Base-by-base conservation (phyloP, 2,113 vertebrate species). In the Elaphurus davidianus region DNA sequence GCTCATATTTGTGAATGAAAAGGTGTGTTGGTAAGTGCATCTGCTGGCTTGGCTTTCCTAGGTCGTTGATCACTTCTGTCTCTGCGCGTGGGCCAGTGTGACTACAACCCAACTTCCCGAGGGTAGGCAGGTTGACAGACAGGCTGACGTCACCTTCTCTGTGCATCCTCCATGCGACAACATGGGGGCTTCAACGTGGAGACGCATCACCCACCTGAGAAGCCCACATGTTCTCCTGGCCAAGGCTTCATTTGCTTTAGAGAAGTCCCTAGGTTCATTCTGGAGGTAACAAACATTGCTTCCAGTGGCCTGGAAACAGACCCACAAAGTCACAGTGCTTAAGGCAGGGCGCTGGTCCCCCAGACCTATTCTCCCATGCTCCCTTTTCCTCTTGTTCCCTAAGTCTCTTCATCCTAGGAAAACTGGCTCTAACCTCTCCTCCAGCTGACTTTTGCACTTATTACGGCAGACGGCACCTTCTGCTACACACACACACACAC, bases 201-300 rank as follows among this genome's bases (percentile, higher is more conserved):
- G 40, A 60, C 0, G 0, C 0, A 11, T 7, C 3, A 1, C 33
- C 13, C 25, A 8, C 9, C 14, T 9, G 3, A 30, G 5, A 4
- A 62, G 2, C 12, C 7, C 16, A n/a, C 1, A 4, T n/a, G 92
- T 50, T 78, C 27, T 40, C 23, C 64, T 28, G 74, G 45, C 6
- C 25, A 71, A n/a, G 76, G 8, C 25, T 62, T 33, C 17, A 78
- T 45, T 79, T 23, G 59, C 12, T 40, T 71, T 52, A 59, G 59
- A 23, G 33, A 19, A 60, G 28, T 90, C 11, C 33, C 7, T 11
- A 76, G n/a, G 81, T 50, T 76, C 21, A 40, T 12, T 15, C 9
- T 54, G 19, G 13, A 55, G 64, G 43, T 17, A 40, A 12, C 5
- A n/a, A 50, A 21, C 1, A 2, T 33, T 57, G 64, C 19, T 71